Conservation (phyloP, 2,113 vertebrate genomes). For the Vulpes vulpes region DNA sequence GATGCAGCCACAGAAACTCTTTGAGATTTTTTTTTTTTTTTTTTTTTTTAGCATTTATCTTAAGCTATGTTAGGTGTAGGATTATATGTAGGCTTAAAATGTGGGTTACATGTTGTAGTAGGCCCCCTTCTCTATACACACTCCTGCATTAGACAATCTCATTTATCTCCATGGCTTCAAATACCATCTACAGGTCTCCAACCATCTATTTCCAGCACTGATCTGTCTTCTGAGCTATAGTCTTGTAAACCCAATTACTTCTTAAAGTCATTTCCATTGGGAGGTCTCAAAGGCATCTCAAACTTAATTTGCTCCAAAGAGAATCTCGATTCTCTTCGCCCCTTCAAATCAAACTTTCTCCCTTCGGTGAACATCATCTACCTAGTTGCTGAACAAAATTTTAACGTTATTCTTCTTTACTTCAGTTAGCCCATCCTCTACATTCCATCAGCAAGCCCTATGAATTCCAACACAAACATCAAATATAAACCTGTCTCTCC, state of each 20-base stretch:
- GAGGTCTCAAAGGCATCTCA: not conserved
- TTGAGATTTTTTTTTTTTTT: no score
- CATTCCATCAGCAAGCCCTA: fast-evolving
- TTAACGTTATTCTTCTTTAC: no score
- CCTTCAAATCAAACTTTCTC: not conserved
- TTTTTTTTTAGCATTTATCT: not conserved
- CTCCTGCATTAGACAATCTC: not conserved
- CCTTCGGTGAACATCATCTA: fast-evolving
- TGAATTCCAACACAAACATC: fast-evolving
- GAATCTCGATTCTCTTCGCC: not conserved
- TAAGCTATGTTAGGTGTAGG: not conserved
- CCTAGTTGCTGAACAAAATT: no score
- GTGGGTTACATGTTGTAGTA: not conserved
- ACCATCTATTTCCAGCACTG: fast-evolving
- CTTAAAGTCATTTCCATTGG: not conserved
- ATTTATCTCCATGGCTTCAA: not conserved
- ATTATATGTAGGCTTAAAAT: not conserved
- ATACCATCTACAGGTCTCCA: fast-evolving
- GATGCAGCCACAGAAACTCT: not conserved
- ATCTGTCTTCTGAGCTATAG: not conserved
- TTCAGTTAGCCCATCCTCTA: not conserved
- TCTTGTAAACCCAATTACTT: not conserved
- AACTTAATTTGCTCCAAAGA: not conserved
- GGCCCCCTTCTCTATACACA: not conserved
- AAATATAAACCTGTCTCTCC: not conserved